Base-by-base conservation (phyloP, 2,797 vertebrate genomes). In the Naso thynnoides region DNA sequence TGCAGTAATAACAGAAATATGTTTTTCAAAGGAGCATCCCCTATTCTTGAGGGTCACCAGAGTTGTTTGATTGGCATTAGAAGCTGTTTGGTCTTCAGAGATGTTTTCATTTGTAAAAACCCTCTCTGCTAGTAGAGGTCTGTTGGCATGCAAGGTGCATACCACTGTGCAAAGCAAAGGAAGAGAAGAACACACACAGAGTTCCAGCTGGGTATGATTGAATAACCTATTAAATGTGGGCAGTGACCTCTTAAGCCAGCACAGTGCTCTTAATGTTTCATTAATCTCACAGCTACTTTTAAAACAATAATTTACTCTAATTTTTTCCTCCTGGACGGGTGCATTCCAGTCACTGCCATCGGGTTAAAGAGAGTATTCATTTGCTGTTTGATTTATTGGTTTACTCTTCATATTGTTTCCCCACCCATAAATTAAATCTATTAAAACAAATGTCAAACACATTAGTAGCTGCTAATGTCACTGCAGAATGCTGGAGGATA, bases 391-490 rank as follows among this genome's bases (percentile, higher is more conserved):
- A 94, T 94, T 89, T 89, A 92, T 91, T 73, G 79, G 75, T 88
- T 89, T 87, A 86, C 82, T 86, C 73, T 50, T 67, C 78, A 65
- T 81, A 83, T 87, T 89, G 74, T 86, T 87, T 88, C 64, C 41
- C 74, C 76, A 52, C 65, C 64, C 84, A 88, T 87, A 85, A 89
- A 91, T 87, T 79, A 85, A 91, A 89, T 83, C 88, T 89, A 91
- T 86, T 92, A 89, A 90, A 88, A 81, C 83, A 91, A 92, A 94
- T 92, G 91, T 92, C 89, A 93, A 87, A 92, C 85, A 89, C 89
- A 90, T 92, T 88, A 87, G 82, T 52, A 81, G 79, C 85, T 49
- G 73, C 76, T 89, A 88, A 89, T 92, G 88, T 82, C 81, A 87
- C 74, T 16, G 81, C 52, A 74, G 56, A 78, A 83, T 42, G 86